These are phyloP conservation scores for Thalpophila matura DNA, from an alignment of 2,888 invertebrate species.

Conservation along the genomic window DNA sequence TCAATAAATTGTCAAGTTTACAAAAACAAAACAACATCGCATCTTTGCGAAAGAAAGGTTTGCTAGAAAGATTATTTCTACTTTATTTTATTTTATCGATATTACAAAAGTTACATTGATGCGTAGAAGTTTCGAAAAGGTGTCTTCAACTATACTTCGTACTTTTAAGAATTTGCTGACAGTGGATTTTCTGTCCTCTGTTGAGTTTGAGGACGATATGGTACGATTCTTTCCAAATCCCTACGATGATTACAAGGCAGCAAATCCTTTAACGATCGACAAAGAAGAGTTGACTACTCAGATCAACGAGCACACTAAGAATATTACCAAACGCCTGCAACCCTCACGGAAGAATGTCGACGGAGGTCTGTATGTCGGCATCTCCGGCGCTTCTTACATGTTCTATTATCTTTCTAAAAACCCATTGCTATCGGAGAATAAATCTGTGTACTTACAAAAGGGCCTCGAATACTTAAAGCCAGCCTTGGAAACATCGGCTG, in stretches of 20 bases:
- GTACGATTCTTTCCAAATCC: conserved; percentile 85
- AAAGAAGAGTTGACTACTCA: conserved; percentile 71
- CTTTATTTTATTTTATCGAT: conserved; percentile 32
- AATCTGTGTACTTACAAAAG: conserved; percentile 88
- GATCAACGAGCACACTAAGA: conserved; percentile 77
- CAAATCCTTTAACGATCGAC: conserved; percentile 60
- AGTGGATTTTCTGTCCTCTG: conserved; percentile 62
- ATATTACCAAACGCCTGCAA: conserved; percentile 78
- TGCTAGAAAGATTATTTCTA: conserved; percentile 31
- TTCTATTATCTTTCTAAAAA: conserved; percentile 93
- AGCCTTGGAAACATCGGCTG: conserved; percentile 89
- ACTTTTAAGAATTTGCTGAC: conserved; percentile 60
- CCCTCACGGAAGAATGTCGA: conserved; percentile 86
- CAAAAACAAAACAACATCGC: conserved; percentile 57
- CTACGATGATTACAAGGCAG: conserved; percentile 76
- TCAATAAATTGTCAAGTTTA: conserved; percentile 23
- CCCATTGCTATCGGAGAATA: conserved; percentile 83
- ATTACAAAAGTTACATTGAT: conserved; percentile 58
- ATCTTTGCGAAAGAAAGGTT: conserved; percentile 16
- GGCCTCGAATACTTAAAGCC: conserved; percentile 92
- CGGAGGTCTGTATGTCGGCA: conserved; percentile 93
- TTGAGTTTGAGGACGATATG: conserved; percentile 74
- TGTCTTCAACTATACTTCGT: conserved; percentile 52
- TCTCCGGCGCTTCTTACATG: conserved; percentile 94
- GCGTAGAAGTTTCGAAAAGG: conserved; percentile 61